Evolutionary conservation across 2,888 invertebrate species (phyloP), one percentile per base, ranked within the genome.

Genomic region (Ormyrus labotus): DNA sequence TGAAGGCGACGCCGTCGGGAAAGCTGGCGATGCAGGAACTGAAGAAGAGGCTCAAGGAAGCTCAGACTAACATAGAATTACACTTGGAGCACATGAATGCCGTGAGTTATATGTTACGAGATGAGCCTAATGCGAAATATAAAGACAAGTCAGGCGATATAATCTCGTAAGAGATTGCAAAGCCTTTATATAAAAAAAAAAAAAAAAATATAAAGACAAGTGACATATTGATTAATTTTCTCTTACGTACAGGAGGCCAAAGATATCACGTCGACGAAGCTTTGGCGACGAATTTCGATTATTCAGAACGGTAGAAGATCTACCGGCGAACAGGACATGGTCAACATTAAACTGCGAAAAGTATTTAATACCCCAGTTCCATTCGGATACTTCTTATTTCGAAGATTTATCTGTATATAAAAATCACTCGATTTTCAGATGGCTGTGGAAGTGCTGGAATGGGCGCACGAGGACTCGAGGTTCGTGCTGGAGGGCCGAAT

Each of bases 11-110:
- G 11, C 97, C 98, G 2, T 87, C 87, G 5, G 86, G 88, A n/a
- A 85, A 88, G 34, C 91, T 93, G 55, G 96, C 96, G 86, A 94
- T 96, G 85, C 94, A 94, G 86, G 96, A 96, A 80, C 95, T 95
- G 81, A 94, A 96, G 82, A 96, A 96, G 84, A 94, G 96, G 87
- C 93, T 98, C 63, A 94, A 95, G 86, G 95, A 96, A 87, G 96
- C 98, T 4, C 97, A 97, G 90, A 95, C 96, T 85, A 97, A 97
- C 91, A 97, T 99, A 81, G 98, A 98, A 91, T 93, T 96, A 83
- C 96, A 98, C 87, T 93, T 99, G 84, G 97, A 97, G 89, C 97
- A 98, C 89, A 98, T 99, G 93, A 98, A 98, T 91, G 96, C 97
- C 85, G 93, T 93, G 87, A 88, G 90, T 74, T 74, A 7, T 58